Evolutionary conservation across 2,888 invertebrate species (phyloP).

Genomic region (Callosobruchus maculatus): DNA sequence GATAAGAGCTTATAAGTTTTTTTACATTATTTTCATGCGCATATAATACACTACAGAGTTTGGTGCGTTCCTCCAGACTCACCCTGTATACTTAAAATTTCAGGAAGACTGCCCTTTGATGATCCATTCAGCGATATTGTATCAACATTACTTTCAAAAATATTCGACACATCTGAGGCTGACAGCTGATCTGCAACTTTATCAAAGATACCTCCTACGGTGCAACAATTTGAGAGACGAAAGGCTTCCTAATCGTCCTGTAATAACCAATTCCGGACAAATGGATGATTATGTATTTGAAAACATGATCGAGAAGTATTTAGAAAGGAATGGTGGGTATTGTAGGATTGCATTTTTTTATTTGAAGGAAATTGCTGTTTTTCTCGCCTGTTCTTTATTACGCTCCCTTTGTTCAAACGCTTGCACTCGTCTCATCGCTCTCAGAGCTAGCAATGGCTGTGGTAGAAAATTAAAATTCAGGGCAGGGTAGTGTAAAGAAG

Average conservation of each 20-base stretch:
- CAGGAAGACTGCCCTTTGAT: slow-evolving; percentile 55
- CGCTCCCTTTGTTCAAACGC: no score
- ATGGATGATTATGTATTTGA: slow-evolving; percentile 51
- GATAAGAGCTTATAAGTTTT: no score
- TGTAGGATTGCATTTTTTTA: slow-evolving; percentile 22
- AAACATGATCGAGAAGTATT: slow-evolving; percentile 56
- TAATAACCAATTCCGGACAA: slow-evolving; percentile 49
- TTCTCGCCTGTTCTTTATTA: no score
- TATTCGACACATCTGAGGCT: slow-evolving; percentile 45
- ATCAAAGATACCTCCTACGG: slow-evolving; percentile 51
- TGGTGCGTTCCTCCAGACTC: no score
- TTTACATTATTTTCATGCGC: slow-evolving; percentile 9
- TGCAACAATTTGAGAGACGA: slow-evolving; percentile 54
- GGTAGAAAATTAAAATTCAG: no score
- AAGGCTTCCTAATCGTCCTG: slow-evolving; percentile 54
- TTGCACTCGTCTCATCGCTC: no score
- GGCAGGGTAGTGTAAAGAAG: no score
- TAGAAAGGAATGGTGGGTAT: slow-evolving; percentile 57
- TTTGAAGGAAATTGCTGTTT: no score
- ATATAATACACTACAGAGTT: no score
- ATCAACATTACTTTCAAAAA: slow-evolving; percentile 49
- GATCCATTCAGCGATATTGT: slow-evolving; percentile 55
- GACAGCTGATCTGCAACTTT: slow-evolving; percentile 51
- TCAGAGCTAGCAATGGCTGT: no score
- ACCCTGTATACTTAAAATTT: slow-evolving; percentile 18